Evolutionary conservation across 2,113 vertebrate genomes (phyloP).

Genomic region (Vulpes ferrilata): DNA sequence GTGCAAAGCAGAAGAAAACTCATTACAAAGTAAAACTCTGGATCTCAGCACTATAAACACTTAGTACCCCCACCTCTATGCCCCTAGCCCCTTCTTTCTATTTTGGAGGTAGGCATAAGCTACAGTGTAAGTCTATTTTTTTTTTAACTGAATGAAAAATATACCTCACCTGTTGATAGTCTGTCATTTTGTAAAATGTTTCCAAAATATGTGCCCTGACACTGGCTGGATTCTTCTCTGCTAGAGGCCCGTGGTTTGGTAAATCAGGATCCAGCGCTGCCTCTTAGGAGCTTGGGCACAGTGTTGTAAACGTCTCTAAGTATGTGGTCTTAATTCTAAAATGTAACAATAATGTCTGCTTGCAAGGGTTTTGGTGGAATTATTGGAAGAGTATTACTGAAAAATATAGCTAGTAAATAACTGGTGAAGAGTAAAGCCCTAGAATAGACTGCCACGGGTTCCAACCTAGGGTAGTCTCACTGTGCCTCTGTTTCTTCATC

Average conservation of each 20-base stretch:
- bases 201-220: not conserved
- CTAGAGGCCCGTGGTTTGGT: not conserved
- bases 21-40: not conserved
- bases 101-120: not conserved
- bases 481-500: not conserved
- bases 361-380: not conserved
- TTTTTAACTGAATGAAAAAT: constrained; percentile 4
- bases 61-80: not conserved
- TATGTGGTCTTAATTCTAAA: not conserved
- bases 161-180: not conserved
- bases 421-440: not conserved
- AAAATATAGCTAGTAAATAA: not conserved
- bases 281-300: not conserved
- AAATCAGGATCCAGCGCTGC: not conserved
- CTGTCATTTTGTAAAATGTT: not conserved
- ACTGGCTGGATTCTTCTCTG: not conserved
- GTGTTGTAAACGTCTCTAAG: not conserved
- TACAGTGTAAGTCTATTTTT: not conserved
- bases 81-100: not conserved
- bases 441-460: not conserved
- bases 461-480: not conserved
- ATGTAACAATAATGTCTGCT: too few species aligned
- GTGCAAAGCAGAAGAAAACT: not conserved
- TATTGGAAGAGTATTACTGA: not conserved
- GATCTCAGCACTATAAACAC: not conserved